Evolutionary conservation across 2,113 vertebrate species (phyloP).

Genomic region (Callipepla californica): DNA sequence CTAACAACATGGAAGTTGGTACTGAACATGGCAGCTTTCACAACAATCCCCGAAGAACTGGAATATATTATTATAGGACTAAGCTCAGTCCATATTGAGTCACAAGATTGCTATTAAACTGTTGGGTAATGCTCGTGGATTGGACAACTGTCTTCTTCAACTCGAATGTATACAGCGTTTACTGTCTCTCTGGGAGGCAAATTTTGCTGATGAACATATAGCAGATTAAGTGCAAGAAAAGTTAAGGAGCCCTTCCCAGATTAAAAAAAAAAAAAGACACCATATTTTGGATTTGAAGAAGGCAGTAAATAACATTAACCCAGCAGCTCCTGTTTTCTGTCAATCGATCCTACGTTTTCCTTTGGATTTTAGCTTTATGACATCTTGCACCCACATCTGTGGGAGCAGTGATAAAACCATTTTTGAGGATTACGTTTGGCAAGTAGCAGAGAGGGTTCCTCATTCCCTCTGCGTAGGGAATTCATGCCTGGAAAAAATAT

Average conservation of each 20-base stretch:
- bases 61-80: slow-evolving; percentile 46
- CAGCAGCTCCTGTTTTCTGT: not conserved
- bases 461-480: not conserved
- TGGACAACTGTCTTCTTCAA: not conserved
- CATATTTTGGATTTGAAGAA: not conserved
- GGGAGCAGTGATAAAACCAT: not conserved
- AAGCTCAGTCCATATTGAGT: slow-evolving; percentile 21
- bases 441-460: not conserved
- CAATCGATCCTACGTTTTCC: not conserved
- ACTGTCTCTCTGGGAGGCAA: not conserved
- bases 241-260: not conserved
- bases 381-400: not conserved
- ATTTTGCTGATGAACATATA: not conserved
- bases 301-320: not conserved
- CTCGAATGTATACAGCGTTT: not conserved
- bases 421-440: not conserved
- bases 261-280: not conserved
- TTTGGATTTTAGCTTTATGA: not conserved
- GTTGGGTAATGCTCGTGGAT: not conserved
- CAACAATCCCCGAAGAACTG: slow-evolving; percentile 62
- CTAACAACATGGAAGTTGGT: slow-evolving; percentile 8
- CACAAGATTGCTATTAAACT: slow-evolving; percentile 12
- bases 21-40: slow-evolving; percentile 36
- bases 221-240: not conserved
- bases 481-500: not conserved